Conservation (phyloP, 2,797 vertebrate species). For the Ammospiza maritima region DNA sequence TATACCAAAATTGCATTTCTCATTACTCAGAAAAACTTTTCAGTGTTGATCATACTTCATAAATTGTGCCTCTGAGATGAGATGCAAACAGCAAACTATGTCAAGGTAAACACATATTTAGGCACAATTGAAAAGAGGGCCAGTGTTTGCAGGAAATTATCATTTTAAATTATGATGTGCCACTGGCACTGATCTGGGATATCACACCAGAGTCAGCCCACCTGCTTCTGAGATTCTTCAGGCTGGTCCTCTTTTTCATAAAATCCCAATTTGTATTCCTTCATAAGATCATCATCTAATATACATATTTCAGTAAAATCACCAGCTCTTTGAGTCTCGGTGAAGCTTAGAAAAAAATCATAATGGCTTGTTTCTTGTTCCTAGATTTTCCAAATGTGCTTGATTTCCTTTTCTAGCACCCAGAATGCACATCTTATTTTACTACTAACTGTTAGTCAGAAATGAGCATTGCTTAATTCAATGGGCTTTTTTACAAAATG, state of each 20-base stretch:
- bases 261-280: background rate
- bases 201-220: background rate
- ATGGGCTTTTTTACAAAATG: conserved; percentile 12
- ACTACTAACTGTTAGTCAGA: conserved; percentile 10
- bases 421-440: conserved; percentile 1
- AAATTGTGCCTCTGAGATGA: background rate
- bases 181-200: background rate
- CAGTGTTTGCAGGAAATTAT: background rate
- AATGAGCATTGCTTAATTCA: conserved; percentile 44
- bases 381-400: conserved; percentile 2
- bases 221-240: background rate
- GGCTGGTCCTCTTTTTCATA: background rate
- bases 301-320: background rate
- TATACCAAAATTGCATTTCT: background rate
- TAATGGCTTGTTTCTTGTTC: background rate
- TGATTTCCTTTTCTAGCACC: background rate
- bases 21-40: background rate
- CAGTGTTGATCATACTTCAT: background rate
- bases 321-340: background rate
- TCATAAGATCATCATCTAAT: background rate
- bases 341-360: background rate
- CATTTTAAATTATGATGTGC: background rate
- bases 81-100: background rate
- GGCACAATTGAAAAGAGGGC: background rate
- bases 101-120: background rate